phyloP scores from a whole-genome alignment of 2,888 invertebrate genomes.

The Caenorhabditis sinica region DNA sequence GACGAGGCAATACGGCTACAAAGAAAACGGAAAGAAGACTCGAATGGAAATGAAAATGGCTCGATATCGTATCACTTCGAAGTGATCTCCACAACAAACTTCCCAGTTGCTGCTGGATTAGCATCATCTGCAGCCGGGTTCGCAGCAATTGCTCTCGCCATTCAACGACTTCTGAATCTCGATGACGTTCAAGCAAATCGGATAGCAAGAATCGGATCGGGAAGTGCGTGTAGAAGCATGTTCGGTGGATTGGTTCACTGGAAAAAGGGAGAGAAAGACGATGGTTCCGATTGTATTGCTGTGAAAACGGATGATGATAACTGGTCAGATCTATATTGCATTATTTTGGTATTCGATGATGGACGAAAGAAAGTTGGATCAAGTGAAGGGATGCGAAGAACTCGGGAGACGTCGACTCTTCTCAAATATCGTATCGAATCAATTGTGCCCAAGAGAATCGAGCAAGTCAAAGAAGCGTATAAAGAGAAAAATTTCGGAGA shows the following conservation, averaged over 20 bases:
- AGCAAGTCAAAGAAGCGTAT: conserved; percentile 86
- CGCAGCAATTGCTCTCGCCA: conserved; percentile 86
- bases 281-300: conserved; percentile 88
- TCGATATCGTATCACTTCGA: conserved; percentile 38
- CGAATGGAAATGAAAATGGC: background rate
- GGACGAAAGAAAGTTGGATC: conserved; percentile 78
- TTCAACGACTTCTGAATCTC: conserved; percentile 78
- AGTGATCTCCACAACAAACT: conserved; percentile 90
- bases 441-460: conserved; percentile 89
- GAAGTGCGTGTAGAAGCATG: conserved; percentile 96
- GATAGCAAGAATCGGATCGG: conserved; percentile 87
- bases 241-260: conserved; percentile 96
- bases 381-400: conserved; percentile 92
- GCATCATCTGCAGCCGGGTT: conserved; percentile 99
- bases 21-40: conserved; percentile 50
- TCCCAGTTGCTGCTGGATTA: conserved; percentile 97
- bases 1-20: conserved; percentile 66
- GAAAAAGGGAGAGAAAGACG: conserved; percentile 87
- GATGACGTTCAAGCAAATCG: conserved; percentile 76
- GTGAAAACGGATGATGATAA: conserved; percentile 28
- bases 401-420: conserved; percentile 91
- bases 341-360: conserved; percentile 91
- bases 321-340: conserved; percentile 93
- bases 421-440: conserved; percentile 89
- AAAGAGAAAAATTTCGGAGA: conserved; percentile 88